Percentiles rank a stretch among this genome's conserved stretches.
These are phyloP conservation scores for Lucilia sericata DNA, from an alignment of 1,140 invertebrate genomes.

Conservation along the genomic window DNA sequence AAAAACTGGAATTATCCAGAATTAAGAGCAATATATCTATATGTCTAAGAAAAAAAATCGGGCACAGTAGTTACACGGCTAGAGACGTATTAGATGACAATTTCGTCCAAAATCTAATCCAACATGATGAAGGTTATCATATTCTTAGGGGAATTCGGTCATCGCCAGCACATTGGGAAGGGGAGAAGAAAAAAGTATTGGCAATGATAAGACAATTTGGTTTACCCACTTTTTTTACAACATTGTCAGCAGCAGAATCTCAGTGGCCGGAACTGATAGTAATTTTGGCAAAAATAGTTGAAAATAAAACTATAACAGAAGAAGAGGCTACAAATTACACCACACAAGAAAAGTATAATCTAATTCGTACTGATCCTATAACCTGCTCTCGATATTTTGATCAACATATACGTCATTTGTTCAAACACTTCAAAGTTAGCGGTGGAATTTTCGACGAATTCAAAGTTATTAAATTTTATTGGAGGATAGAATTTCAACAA, in stretches of 20 bases:
- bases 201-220: constrained; percentile 55
- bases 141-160: constrained; percentile 49
- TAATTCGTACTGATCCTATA: constrained; percentile 44
- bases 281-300: constrained; percentile 47
- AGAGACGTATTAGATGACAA: constrained; percentile 28
- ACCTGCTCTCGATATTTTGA: constrained; percentile 46
- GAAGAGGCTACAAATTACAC: constrained; percentile 19
- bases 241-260: constrained; percentile 54
- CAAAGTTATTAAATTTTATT: constrained; percentile 53
- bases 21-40: constrained; percentile 34
- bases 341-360: not conserved
- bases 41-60: constrained; percentile 31
- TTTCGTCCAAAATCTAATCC: constrained; percentile 44
- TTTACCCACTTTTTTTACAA: constrained; percentile 56
- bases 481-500: constrained; percentile 68
- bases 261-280: constrained; percentile 59
- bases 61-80: not conserved
- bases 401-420: constrained; percentile 34
- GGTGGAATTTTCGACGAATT: constrained; percentile 48
- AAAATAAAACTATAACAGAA: constrained; percentile 37
- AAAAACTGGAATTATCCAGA: constrained; percentile 26
- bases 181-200: constrained; percentile 52
- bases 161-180: constrained; percentile 54
- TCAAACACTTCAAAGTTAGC: constrained; percentile 39
- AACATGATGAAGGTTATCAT: constrained; percentile 50